phyloP scores from a whole-genome alignment of 2,888 invertebrate genomes.

The Ophioninae sp. region DNA sequence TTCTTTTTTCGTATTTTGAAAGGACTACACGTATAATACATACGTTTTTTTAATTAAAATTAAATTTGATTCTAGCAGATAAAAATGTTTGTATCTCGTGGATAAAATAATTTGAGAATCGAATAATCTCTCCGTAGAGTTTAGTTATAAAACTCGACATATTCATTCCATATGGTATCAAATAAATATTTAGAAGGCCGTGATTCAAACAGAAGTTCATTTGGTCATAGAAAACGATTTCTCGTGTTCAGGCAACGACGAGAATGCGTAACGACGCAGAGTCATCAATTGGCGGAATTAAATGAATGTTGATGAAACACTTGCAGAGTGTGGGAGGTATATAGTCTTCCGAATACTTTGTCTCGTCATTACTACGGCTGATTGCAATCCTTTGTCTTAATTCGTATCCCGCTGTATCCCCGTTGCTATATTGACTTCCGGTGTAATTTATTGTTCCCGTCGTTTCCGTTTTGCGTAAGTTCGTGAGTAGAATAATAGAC shows the following conservation, averaged over 20 bases:
- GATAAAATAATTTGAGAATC: too few relatives aligned
- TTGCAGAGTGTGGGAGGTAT: not conserved
- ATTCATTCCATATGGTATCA: not conserved
- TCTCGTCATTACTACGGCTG: not conserved
- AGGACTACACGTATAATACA: too few relatives aligned
- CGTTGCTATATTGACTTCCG: constrained; percentile 7
- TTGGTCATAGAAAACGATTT: not conserved
- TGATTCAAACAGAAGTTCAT: not conserved
- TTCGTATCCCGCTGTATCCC: not conserved
- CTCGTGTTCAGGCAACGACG: not conserved
- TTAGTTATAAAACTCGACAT: not conserved
- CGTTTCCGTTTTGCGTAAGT: constrained; percentile 18
- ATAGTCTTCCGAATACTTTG: not conserved
- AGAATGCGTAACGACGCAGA: not conserved
- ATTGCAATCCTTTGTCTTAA: not conserved
- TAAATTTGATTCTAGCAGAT: too few relatives aligned
- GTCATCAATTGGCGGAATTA: not conserved
- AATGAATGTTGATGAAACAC: not conserved
- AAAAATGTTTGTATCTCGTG: too few relatives aligned
- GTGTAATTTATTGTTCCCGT: constrained; percentile 21
- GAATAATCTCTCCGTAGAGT: too few relatives aligned
- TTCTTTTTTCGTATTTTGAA: too few relatives aligned
- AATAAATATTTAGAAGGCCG: not conserved
- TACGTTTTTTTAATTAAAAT: too few relatives aligned
- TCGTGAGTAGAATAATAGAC: not conserved